Base-by-base conservation (phyloP, 1,140 invertebrate species). In the Sitodiplosis mosellana region DNA sequence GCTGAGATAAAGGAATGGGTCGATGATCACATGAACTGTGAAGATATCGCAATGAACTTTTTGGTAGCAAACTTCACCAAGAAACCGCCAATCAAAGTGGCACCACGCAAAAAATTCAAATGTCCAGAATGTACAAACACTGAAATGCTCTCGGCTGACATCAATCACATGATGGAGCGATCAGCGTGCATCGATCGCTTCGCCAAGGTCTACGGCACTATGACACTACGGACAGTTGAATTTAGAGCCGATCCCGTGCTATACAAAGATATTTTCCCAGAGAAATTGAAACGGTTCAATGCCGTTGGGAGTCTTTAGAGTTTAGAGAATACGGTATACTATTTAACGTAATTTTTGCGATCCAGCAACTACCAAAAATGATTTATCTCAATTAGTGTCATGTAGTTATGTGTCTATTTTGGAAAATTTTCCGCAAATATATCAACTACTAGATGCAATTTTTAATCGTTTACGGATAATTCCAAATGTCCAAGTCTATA, bases 61-160 rank as follows among this genome's bases (percentile, higher is more conserved):
- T 69, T 93, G 1, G 81, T 93, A 11, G 80, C 87, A 2, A 90
- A 92, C 61, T 65, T 83, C n/a, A 92, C 87, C 1, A 81, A 83
- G 51, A 93, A 94, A 71, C 79, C 89, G 17, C 90, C 91, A 1
- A 90, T 96, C 42, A 95, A 96, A 71, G 84, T 95, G n/a, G 83
- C 89, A 1, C 90, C 91, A 0, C 74, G 91, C n/a, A 96, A 96
- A 60, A 97, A 97, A 61, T 97, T 97, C 68, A 92, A 93, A 65
- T 96, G 92, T 64, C 90, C 90, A 0, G 86, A 94, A 62, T 96
- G 91, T 67, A 82, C 77, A 1, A 92, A 91, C 59, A 90, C 80
- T 0, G 89, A 93, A 68, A 93, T 92, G 86, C 60, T 97, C 2
- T 95, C 90, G 0, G 85, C 87, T 0, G 90, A 94, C 69, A 70